These are phyloP conservation scores for Clarias pachynema DNA, from an alignment of 2,797 vertebrate species.

Conservation along the genomic window DNA sequence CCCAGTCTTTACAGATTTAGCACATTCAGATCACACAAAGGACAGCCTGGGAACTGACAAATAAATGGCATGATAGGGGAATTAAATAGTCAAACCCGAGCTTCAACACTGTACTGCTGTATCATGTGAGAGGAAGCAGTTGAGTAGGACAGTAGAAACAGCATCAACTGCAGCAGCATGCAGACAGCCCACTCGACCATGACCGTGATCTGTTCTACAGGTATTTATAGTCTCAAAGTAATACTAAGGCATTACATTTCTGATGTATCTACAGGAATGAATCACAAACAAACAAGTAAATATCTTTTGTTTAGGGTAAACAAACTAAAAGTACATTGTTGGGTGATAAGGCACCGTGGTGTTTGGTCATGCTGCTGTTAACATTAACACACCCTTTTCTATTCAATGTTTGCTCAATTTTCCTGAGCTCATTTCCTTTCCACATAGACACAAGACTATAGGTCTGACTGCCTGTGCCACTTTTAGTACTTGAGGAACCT, in stretches of 20 bases:
- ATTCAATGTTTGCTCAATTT: conserved; percentile 35
- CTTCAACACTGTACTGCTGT: neutral
- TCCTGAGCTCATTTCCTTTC: conserved; percentile 44
- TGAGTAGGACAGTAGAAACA: neutral
- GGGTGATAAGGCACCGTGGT: neutral
- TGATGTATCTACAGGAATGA: neutral
- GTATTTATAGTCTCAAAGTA: neutral
- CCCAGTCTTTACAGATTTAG: neutral
- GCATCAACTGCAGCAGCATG: neutral
- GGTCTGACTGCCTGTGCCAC: neutral
- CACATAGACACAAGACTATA: neutral
- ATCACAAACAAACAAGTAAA: neutral
- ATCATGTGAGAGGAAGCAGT: neutral
- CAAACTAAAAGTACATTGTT: neutral
- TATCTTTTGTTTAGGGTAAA: neutral
- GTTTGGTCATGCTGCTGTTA: conserved; percentile 7
- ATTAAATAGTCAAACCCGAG: neutral
- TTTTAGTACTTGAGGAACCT: neutral
- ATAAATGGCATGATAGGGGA: neutral
- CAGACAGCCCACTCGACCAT: conserved; percentile 3
- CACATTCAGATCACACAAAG: neutral
- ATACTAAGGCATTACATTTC: neutral
- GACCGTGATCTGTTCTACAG: neutral
- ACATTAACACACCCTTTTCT: conserved; percentile 15
- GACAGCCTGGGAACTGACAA: neutral